Conservation (phyloP, 2,888 invertebrate genomes). For the Diachrysia chrysitis region DNA sequence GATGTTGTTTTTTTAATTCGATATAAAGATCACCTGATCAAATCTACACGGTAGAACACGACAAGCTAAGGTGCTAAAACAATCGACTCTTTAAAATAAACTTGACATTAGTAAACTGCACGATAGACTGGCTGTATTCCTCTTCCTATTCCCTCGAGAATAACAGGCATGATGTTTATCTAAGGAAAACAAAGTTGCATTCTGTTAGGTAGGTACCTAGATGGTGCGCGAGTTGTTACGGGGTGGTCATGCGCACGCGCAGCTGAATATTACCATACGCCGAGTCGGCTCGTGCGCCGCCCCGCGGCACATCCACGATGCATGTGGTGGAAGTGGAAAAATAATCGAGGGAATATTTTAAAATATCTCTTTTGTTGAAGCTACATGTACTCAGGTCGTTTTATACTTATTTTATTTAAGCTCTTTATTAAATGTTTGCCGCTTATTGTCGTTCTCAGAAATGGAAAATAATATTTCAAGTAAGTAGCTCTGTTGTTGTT, state of each 20-base stretch:
- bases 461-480: background rate
- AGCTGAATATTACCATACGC: constrained; percentile 80
- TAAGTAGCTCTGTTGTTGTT: background rate
- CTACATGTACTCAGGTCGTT: background rate
- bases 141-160: constrained; percentile 3
- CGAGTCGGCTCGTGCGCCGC: constrained; percentile 73
- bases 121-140: background rate
- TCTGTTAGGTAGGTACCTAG: constrained; percentile 35
- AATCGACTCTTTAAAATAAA: background rate
- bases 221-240: constrained; percentile 56
- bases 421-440: background rate
- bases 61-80: background rate
- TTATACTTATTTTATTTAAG: background rate
- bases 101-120: background rate
- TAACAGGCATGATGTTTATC: constrained; percentile 5
- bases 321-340: constrained; percentile 59
- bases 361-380: constrained; percentile 22
- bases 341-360: constrained; percentile 32
- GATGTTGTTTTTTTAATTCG: background rate
- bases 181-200: constrained; percentile 24
- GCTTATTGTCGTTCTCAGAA: background rate
- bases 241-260: constrained; percentile 74
- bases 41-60: background rate
- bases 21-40: background rate
- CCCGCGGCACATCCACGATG: constrained; percentile 55